Conservation (phyloP, 2,888 invertebrate species). For the Drosophila mettleri region DNA sequence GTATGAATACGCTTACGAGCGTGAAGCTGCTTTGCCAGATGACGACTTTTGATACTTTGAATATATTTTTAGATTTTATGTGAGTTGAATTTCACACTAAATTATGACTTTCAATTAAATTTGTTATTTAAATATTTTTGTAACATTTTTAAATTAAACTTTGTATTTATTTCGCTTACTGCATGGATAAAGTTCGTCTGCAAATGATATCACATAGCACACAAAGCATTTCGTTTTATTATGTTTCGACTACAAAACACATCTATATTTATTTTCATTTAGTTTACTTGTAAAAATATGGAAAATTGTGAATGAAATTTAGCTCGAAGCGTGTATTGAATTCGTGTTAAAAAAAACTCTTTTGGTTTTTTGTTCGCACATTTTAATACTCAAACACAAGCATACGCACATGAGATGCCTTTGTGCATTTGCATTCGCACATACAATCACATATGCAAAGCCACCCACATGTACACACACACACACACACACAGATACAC, state of each 20-base stretch:
- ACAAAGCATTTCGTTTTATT: neutral
- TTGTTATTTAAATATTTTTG: too few species aligned
- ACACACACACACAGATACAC: constrained; percentile 17
- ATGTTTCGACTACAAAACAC: neutral
- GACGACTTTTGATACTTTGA: neutral
- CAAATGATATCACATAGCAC: too few species aligned
- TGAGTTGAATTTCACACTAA: too few species aligned
- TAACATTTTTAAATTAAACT: too few species aligned
- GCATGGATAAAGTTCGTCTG: too few species aligned
- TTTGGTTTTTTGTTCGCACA: constrained; percentile 56
- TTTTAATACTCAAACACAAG: constrained; percentile 77
- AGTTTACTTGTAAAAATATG: neutral
- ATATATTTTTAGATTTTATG: too few species aligned
- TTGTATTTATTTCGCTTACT: too few species aligned
- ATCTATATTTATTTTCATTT: neutral
- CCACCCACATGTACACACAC: constrained; percentile 5
- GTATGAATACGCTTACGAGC: constrained; percentile 31
- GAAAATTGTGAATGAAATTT: neutral
- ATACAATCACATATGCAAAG: constrained; percentile 11
- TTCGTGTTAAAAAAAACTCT: constrained; percentile 15
- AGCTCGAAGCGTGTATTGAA: constrained; percentile 12
- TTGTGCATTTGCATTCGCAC: constrained; percentile 71
- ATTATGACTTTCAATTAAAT: too few species aligned
- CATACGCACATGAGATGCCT: constrained; percentile 67
- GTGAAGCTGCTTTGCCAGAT: neutral